Evolutionary conservation across 2,888 invertebrate genomes (phyloP).

Genomic region (Leuctra nigra): DNA sequence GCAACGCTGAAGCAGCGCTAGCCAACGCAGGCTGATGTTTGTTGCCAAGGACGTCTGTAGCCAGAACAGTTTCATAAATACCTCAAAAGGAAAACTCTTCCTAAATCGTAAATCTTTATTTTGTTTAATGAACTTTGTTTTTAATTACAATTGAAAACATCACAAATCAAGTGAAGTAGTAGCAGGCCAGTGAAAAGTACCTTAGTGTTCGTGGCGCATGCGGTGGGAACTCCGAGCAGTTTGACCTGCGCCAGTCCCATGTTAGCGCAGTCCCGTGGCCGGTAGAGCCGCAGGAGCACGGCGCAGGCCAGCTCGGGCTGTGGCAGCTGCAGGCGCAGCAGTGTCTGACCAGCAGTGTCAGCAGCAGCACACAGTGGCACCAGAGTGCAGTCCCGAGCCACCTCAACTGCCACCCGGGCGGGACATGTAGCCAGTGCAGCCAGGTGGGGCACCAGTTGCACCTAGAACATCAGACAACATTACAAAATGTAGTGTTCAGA

Average conservation of each 20-base stretch:
- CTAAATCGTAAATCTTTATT: too few relatives aligned
- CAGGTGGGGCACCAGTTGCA: constrained; percentile 76
- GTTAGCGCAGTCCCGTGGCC: constrained; percentile 83
- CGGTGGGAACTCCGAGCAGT: constrained; percentile 52
- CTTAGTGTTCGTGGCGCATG: too few relatives aligned
- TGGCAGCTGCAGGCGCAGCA: constrained; percentile 74
- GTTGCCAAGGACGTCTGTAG: constrained; percentile 46
- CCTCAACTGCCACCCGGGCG: constrained; percentile 80
- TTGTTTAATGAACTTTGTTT: too few relatives aligned
- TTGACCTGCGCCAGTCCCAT: constrained; percentile 84
- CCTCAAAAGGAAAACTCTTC: too few relatives aligned
- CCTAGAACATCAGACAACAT: too few relatives aligned
- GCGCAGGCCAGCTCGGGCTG: constrained; percentile 81
- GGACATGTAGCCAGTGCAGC: constrained; percentile 83
- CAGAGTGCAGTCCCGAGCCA: constrained; percentile 68
- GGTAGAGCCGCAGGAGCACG: constrained; percentile 69
- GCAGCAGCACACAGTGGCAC: constrained; percentile 81
- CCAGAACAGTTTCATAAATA: too few relatives aligned
- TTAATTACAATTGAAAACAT: too few relatives aligned
- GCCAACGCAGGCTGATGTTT: constrained; percentile 72
- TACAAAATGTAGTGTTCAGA: too few relatives aligned
- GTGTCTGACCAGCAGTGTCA: constrained; percentile 80
- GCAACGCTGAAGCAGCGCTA: constrained; percentile 73
- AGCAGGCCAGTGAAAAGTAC: too few relatives aligned
- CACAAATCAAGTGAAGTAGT: too few relatives aligned